phyloP scores from a whole-genome alignment of 2,888 invertebrate species.

The Acholoe squamosa region DNA sequence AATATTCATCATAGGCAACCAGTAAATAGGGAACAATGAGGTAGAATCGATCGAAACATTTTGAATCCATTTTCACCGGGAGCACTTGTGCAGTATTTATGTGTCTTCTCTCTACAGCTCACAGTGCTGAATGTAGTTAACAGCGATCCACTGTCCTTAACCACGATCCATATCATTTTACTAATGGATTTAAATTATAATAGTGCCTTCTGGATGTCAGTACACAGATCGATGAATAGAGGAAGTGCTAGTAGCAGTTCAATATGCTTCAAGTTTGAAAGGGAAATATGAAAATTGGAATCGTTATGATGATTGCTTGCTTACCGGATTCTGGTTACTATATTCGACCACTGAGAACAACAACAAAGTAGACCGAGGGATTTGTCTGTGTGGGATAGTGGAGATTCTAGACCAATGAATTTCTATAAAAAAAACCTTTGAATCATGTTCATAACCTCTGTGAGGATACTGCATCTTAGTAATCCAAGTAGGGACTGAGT shows the following conservation, averaged over 20 bases:
- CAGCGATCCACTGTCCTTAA: neutral
- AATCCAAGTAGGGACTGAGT: no score
- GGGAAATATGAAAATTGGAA: neutral
- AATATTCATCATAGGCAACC: no score
- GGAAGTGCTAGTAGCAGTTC: neutral
- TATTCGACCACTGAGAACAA: neutral
- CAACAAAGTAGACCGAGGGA: no score
- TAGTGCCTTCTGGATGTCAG: neutral
- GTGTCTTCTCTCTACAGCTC: neutral
- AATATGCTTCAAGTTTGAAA: neutral
- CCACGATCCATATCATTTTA: neutral
- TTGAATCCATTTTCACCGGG: neutral
- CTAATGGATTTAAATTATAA: neutral
- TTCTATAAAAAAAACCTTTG: no score
- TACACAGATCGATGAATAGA: neutral
- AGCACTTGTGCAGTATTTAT: neutral
- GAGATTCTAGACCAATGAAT: no score
- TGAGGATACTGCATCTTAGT: no score
- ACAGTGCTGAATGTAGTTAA: neutral
- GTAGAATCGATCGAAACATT: neutral
- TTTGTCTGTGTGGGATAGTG: no score
- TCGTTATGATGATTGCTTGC: neutral
- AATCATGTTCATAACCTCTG: no score
- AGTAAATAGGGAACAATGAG: no score
- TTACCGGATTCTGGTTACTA: neutral